These are phyloP conservation scores for Andrena haemorrhoa DNA, from an alignment of 2,888 invertebrate genomes.

Conservation along the genomic window DNA sequence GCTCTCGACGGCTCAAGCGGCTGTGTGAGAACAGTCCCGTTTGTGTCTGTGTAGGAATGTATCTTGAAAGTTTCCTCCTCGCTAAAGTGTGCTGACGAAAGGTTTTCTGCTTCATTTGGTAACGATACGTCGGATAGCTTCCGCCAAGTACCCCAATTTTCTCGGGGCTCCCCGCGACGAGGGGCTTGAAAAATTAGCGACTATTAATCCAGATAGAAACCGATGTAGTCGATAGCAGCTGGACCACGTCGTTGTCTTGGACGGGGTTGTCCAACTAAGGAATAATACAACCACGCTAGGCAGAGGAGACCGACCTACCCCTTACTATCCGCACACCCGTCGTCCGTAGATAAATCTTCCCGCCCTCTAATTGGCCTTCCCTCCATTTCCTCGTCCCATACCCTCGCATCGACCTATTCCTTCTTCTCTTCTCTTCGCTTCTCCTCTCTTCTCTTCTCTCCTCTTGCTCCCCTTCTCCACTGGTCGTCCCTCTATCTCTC, in stretches of 20 bases:
- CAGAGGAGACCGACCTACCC: slow-evolving; percentile 78
- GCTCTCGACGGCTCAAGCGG: too few relatives aligned
- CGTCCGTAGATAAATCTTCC: slow-evolving; percentile 84
- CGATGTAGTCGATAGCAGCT: slow-evolving; percentile 79
- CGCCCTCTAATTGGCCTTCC: slow-evolving; percentile 85
- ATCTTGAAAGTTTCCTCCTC: not conserved
- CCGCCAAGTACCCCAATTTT: not conserved
- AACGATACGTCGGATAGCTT: not conserved
- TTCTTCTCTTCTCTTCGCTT: slow-evolving; percentile 71
- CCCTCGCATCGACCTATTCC: slow-evolving; percentile 75
- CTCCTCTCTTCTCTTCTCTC: slow-evolving; percentile 29
- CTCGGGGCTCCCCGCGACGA: not conserved
- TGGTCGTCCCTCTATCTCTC: slow-evolving; percentile 43
- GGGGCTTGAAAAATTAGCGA: slow-evolving; percentile 58
- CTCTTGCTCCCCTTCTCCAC: slow-evolving; percentile 49
- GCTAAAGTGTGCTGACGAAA: not conserved
- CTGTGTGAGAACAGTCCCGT: too few relatives aligned
- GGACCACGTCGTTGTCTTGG: slow-evolving; percentile 79
- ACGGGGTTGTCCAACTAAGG: slow-evolving; percentile 80
- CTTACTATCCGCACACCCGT: slow-evolving; percentile 83
- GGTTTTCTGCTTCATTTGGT: not conserved
- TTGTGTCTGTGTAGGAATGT: too few relatives aligned
- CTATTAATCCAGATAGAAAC: slow-evolving; percentile 62
- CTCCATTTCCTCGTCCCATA: slow-evolving; percentile 82
- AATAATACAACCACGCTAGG: slow-evolving; percentile 82